A percentile compares a stretch with the other conserved stretches of the same genome.
Conservation (phyloP, 2,113 vertebrate genomes). For the Laticauda laticaudata region DNA sequence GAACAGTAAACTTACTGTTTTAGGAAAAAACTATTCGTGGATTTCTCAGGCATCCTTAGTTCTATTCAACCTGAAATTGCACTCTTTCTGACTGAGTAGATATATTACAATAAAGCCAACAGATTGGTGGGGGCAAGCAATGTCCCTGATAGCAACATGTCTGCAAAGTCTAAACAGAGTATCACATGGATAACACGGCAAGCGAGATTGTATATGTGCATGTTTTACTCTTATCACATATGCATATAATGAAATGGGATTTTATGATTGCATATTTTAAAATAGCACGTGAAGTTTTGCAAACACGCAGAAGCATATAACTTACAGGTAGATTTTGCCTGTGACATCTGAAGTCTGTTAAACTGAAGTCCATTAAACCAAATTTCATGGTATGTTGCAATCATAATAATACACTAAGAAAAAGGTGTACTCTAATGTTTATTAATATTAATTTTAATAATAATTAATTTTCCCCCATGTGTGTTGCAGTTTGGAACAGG, state of each 20-base stretch:
- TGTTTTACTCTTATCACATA: not conserved
- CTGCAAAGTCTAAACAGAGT: not conserved
- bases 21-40: not conserved
- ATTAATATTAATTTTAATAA: not conserved
- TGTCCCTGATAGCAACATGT: not conserved
- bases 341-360: not conserved
- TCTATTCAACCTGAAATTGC: not conserved
- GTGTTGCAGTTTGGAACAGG: not conserved
- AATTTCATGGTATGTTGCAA: not conserved
- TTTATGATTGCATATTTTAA: not conserved
- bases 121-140: not conserved
- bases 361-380: not conserved
- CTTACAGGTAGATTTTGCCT: not conserved
- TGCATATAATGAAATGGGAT: not conserved
- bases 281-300: not conserved
- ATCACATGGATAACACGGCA: not conserved
- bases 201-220: not conserved
- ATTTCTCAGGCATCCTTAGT: not conserved
- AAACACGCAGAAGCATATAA: not conserved
- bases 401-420: not conserved
- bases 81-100: not conserved
- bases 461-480: not conserved
- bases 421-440: not conserved
- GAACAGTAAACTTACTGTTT: not conserved
- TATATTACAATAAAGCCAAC: not conserved